These are phyloP conservation scores for Perizoma flavofasciatum DNA, from an alignment of 2,888 invertebrate genomes.

Conservation along the genomic window DNA sequence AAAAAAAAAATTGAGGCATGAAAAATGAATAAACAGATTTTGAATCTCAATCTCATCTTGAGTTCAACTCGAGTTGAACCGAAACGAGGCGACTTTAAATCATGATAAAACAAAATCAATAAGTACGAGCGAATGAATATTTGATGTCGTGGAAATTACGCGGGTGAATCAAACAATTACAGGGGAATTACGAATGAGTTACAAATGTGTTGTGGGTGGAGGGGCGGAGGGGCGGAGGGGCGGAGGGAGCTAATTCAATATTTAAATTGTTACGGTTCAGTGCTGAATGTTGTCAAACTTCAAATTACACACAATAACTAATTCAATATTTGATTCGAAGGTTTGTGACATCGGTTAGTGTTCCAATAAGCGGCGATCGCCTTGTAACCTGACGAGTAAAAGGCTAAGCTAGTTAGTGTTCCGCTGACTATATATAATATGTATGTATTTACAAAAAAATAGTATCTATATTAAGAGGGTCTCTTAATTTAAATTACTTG, in stretches of 20 bases:
- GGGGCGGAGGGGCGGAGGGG: too few relatives aligned
- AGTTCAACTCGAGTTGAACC: background rate
- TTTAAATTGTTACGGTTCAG: background rate
- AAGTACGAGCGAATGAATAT: conserved; percentile 13
- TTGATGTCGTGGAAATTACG: conserved; percentile 4
- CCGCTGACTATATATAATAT: too few relatives aligned
- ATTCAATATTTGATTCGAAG: too few relatives aligned
- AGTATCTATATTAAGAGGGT: too few relatives aligned
- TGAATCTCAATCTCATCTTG: conserved; percentile 3
- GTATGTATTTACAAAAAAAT: too few relatives aligned
- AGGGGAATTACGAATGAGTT: background rate
- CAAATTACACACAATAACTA: too few relatives aligned
- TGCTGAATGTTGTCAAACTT: too few relatives aligned
- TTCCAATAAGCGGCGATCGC: too few relatives aligned
- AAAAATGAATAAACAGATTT: conserved; percentile 13
- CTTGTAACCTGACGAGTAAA: too few relatives aligned
- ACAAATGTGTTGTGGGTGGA: background rate
- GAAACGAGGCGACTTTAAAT: background rate
- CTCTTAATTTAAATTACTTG: too few relatives aligned
- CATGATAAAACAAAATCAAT: conserved; percentile 15
- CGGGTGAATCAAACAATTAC: conserved; percentile 1
- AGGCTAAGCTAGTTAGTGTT: too few relatives aligned
- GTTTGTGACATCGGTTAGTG: too few relatives aligned
- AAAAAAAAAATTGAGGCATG: background rate
- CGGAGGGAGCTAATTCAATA: background rate